Evolutionary conservation across 2,797 vertebrate genomes (phyloP).

Genomic region (Bufotes viridis): DNA sequence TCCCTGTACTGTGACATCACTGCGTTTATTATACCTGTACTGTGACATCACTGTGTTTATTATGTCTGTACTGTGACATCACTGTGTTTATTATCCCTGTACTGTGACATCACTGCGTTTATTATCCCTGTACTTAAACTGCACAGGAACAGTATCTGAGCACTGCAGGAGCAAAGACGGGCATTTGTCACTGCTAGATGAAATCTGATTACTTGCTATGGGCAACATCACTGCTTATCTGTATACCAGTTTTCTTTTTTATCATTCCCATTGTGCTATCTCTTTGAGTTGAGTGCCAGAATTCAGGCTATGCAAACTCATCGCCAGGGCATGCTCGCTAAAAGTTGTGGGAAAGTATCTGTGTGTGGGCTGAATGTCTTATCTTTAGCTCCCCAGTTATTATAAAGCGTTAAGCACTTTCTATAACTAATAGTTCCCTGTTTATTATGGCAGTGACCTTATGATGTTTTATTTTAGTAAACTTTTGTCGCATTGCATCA

Average conservation of each 20-base stretch:
- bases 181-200: no score
- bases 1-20: no score
- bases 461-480: conserved; percentile 36
- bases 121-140: no score
- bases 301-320: conserved; percentile 12
- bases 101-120: no score
- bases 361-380: conserved; percentile 36
- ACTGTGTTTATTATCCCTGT: no score
- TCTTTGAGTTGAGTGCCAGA: background rate
- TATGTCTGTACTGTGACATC: no score
- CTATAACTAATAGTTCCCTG: conserved; percentile 37
- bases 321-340: conserved; percentile 14
- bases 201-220: background rate
- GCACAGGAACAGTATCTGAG: no score
- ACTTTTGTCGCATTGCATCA: conserved; percentile 26
- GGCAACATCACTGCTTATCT: background rate
- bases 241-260: background rate
- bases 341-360: conserved; percentile 15
- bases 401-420: conserved; percentile 38
- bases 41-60: no score
- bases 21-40: no score
- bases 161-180: no score
- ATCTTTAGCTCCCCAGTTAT: conserved; percentile 34
- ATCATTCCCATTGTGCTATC: background rate
- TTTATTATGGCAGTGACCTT: conserved; percentile 32